These are phyloP conservation scores for Scrobipalpa costella DNA, from an alignment of 2,888 invertebrate genomes.

Conservation along the genomic window DNA sequence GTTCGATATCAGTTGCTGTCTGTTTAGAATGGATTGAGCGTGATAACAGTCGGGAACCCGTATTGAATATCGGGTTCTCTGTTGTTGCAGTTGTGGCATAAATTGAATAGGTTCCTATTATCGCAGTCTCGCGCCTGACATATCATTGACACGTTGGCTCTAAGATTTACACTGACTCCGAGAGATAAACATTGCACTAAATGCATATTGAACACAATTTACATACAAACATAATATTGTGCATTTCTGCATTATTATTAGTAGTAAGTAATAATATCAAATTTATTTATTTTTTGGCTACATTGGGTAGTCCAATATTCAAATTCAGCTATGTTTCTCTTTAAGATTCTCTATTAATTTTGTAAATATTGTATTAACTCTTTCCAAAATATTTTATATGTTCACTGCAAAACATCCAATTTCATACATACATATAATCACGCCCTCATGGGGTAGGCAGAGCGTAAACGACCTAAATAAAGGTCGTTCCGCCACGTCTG, in stretches of 20 bases:
- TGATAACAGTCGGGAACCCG: background rate
- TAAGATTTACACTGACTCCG: conserved; percentile 46
- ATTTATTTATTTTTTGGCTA: conserved; percentile 1
- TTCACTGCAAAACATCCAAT: no score
- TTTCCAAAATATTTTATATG: no score
- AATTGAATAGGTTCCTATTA: conserved; percentile 37
- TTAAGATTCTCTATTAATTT: no score
- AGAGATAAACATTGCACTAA: conserved; percentile 44
- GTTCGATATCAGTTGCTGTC: background rate
- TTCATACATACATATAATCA: no score
- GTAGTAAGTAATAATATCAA: background rate
- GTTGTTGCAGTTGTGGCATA: background rate
- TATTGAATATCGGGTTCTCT: background rate
- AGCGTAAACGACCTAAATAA: no score
- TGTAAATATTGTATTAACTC: no score
- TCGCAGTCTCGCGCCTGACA: conserved; percentile 48
- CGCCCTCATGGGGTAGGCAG: no score
- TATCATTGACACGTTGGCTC: conserved; percentile 56
- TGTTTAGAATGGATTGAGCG: background rate
- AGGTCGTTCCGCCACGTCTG: no score
- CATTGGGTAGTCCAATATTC: no score
- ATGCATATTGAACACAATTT: conserved; percentile 27
- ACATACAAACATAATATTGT: conserved; percentile 9
- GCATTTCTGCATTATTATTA: background rate
- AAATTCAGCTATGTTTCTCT: no score